These are phyloP conservation scores for Ceuthmochares aereus DNA, from an alignment of 2,113 vertebrate species.

Conservation along the genomic window DNA sequence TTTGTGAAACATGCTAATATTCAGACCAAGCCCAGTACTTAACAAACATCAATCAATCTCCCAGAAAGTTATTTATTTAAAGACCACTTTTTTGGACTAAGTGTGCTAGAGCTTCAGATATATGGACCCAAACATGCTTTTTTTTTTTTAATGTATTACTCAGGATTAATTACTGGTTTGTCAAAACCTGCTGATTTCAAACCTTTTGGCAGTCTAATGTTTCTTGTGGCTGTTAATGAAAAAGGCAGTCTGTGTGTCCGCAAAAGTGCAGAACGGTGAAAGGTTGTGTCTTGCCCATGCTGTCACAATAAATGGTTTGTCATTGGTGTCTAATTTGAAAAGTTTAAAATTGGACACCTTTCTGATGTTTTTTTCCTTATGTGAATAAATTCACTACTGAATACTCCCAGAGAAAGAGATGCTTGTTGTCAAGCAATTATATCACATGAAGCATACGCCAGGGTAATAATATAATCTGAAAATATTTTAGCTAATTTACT, in stretches of 20 bases:
- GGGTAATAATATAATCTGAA: neutral
- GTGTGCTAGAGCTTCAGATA: too few species aligned
- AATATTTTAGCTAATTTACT: neutral
- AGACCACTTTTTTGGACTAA: too few species aligned
- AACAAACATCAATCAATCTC: too few species aligned
- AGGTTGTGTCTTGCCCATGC: neutral
- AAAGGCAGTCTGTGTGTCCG: neutral
- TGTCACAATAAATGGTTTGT: neutral
- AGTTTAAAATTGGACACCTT: neutral
- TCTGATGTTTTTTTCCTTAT: neutral
- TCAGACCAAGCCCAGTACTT: too few species aligned
- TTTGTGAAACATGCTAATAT: too few species aligned
- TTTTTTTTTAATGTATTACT: neutral
- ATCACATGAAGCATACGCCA: neutral
- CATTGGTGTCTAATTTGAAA: neutral
- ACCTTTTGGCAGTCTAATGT: neutral
- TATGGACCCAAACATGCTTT: neutral
- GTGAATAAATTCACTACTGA: neutral
- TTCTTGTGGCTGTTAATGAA: neutral
- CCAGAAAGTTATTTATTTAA: too few species aligned
- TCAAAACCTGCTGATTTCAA: neutral
- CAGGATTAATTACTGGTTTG: neutral
- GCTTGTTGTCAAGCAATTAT: neutral
- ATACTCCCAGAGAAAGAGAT: neutral
- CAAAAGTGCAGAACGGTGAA: neutral